A percentile compares a stretch with the other conserved stretches of the same genome.
Evolutionary conservation across 1,140 invertebrate genomes (phyloP).

Genomic region (Doryteuthis pealeii): DNA sequence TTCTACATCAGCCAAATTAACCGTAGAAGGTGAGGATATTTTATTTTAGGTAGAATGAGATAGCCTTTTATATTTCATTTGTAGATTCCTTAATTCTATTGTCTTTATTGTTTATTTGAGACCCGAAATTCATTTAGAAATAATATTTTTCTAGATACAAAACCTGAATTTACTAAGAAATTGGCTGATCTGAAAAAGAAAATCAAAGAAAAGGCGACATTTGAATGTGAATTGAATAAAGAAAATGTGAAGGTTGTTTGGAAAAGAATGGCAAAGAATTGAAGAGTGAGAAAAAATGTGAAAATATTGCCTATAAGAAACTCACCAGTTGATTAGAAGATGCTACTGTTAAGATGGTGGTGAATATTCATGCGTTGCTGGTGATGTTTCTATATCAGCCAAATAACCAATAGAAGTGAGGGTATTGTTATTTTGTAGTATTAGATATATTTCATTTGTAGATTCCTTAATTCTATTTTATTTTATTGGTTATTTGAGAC

Average conservation of each 20-base stretch:
- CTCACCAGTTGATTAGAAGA: conserved; percentile 48
- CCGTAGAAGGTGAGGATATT: too few relatives aligned
- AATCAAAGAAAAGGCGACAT: neutral
- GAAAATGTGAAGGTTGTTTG: conserved; percentile 63
- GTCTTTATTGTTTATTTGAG: neutral
- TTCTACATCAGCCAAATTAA: too few relatives aligned
- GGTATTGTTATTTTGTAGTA: too few relatives aligned
- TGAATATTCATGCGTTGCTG: conserved; percentile 49
- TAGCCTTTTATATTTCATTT: too few relatives aligned
- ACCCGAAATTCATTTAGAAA: neutral
- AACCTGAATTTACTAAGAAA: conserved; percentile 8
- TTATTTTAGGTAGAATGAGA: too few relatives aligned
- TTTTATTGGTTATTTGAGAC: too few relatives aligned
- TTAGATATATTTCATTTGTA: too few relatives aligned
- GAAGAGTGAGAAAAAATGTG: conserved; percentile 71
- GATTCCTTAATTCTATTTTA: too few relatives aligned
- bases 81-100: too few relatives aligned
- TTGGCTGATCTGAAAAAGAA: neutral
- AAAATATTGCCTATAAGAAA: conserved; percentile 59
- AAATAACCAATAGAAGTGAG: conserved; percentile 24
- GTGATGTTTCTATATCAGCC: conserved; percentile 45
- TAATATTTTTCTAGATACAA: neutral
- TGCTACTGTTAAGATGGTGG: conserved; percentile 45
- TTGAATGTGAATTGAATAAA: conserved; percentile 35
- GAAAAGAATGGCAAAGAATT: conserved; percentile 79